Evolutionary conservation across 1,140 invertebrate genomes (phyloP), one percentile per base, ranked within the genome.

Genomic region (Tetraneura akinire): DNA sequence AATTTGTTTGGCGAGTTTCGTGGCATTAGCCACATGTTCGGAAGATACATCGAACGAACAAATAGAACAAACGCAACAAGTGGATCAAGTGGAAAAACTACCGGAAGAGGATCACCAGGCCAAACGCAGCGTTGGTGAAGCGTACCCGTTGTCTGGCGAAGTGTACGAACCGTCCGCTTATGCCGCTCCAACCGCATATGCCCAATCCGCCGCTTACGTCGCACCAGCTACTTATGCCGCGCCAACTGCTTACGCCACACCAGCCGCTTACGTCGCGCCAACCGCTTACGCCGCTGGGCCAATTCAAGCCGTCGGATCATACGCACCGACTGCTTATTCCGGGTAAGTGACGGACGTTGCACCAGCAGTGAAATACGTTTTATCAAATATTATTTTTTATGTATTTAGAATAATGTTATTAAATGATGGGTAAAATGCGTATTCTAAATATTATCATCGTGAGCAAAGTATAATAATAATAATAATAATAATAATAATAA

Each of bases 201-300:
- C 47, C 29, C 21, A 26, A 11, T 60, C 66, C 18, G 74, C 51
- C 45, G 62, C 47, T 11, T 51, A 42, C n/a, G 60, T 66, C 49
- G 49, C 18, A n/a, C 57, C 18, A 8, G 55, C 81, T 23, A 49
- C 76, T 3, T 37, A 37, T 37, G 32, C 32, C 23, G 81, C 60
- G 18, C 57, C 55, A 32, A 37, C 55, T 9, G 76, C 73, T 37
- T 55, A 80, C 62, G 80, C 47, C n/a, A 21, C 42, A 11, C 68
- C 66, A 13, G 74, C 51, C 45, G 62, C 47, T 11, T 51, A 42
- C n/a, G 60, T 66, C 42, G 49, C 18, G 14, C 57, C 18, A 13
- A 66, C 51, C 45, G 62, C 47, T 11, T 51, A 42, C n/a, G 60
- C 64, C 42, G 49, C 18, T 16, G n/a, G n/a, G 14, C 57, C 18